These are phyloP conservation scores for Drosophila serrata DNA, from an alignment of 1,140 invertebrate genomes.

Conservation along the genomic window DNA sequence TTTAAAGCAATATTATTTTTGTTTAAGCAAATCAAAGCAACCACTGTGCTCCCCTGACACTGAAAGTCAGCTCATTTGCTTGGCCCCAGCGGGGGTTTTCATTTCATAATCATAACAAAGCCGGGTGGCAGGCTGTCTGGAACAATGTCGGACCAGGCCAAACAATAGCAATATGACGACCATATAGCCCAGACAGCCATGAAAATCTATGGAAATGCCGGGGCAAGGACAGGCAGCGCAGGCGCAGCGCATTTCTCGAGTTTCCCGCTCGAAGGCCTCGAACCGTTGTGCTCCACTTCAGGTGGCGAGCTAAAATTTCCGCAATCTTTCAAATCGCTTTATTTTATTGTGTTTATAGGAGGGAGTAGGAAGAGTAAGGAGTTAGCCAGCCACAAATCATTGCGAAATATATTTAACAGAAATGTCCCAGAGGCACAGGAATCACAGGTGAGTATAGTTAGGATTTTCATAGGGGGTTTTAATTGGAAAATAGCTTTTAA, in stretches of 20 bases:
- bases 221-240: constrained; percentile 24
- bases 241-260: constrained; percentile 25
- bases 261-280: constrained; percentile 38
- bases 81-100: constrained; percentile 35
- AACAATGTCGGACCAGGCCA: constrained; percentile 45
- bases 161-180: constrained; percentile 26
- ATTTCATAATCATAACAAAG: constrained; percentile 75
- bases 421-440: constrained; percentile 8
- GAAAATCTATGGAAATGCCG: constrained; percentile 33
- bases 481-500: not conserved
- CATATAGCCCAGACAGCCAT: constrained; percentile 17
- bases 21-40: not conserved
- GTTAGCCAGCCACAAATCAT: constrained; percentile 40
- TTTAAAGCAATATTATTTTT: not conserved
- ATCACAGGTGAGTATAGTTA: not conserved
- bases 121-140: constrained; percentile 48
- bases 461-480: not conserved
- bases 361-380: not conserved
- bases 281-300: constrained; percentile 34
- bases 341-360: constrained; percentile 24
- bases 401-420: constrained; percentile 25
- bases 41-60: constrained; percentile 45
- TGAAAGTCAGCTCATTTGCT: constrained; percentile 39
- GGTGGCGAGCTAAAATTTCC: constrained; percentile 35
- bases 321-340: constrained; percentile 36